Base-by-base conservation (phyloP, 2,797 vertebrate genomes). In the Kryptopterus vitreolus region DNA sequence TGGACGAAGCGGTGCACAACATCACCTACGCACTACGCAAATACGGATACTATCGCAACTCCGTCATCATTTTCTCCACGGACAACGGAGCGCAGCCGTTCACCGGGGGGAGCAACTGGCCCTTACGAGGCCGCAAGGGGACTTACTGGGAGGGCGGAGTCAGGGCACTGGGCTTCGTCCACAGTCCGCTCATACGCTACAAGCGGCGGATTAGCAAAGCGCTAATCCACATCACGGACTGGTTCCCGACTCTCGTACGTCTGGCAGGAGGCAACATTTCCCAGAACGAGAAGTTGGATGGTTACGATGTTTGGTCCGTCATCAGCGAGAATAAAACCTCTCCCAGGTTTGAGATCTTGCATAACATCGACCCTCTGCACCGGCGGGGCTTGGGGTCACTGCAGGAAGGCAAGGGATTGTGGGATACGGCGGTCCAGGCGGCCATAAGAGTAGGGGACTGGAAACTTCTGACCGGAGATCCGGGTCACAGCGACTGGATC, bases 141-240 rank as follows among this genome's bases (percentile, higher is more conserved):
- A 98, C 97, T 0, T 99, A 99, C 35, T 99, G 97, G 98, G 97
- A 99, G 86, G 97, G 98, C 0, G 98, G 98, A 0, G 92, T 99
- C 53, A 93, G 97, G 0, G 97, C 96, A 4, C 92, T 99, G 0
- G 97, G 95, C 1, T 99, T 99, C 1, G 96, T 99, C 0, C 97
- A 99, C 86, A 99, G 97, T 71, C 98, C 98, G 0, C 87, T 99
- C 82, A 92, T 99, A 84, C 94, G 92, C 79, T 93, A 90, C 55
- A 92, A 94, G 83, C 93, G 94, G 3, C 89, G 95, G 38, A 94
- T 95, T 18, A 98, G 95, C 87, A 94, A 90, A 83, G 96, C 93
- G 0, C 90, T 99, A 33, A 89, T 98, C 72, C 98, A 99, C 88
- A 96, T 99, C 92, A 98, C 97, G 0, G 98, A 99, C 89, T 99